Percentiles rank a stretch among this genome's conserved stretches.
Conservation (phyloP, 2,888 invertebrate species). For the Autographa pulchrina region DNA sequence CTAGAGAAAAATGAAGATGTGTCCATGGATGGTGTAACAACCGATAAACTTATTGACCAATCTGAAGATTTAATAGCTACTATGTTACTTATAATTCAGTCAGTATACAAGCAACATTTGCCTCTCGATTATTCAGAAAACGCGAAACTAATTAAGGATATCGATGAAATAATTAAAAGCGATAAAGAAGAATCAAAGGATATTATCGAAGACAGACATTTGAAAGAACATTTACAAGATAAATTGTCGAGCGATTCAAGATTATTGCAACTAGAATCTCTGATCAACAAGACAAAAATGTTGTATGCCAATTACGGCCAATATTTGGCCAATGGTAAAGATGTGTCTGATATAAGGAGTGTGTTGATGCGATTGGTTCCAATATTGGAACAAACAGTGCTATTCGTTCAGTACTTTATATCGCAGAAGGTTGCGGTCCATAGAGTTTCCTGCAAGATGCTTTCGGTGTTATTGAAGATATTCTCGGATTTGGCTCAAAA, state of each 20-base stretch:
- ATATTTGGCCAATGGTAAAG: conserved; percentile 70
- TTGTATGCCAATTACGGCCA: conserved; percentile 83
- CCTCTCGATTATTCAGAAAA: conserved; percentile 68
- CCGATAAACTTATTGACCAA: conserved; percentile 64
- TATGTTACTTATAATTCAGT: conserved; percentile 76
- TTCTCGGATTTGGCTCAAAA: conserved; percentile 95
- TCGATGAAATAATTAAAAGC: conserved; percentile 79
- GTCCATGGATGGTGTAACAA: conserved; percentile 66
- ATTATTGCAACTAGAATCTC: conserved; percentile 87
- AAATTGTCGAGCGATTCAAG: conserved; percentile 90
- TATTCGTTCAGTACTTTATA: conserved; percentile 94
- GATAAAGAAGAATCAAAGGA: conserved; percentile 84
- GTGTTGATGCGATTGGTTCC: conserved; percentile 89
- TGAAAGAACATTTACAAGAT: conserved; percentile 91
- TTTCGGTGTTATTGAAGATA: conserved; percentile 94
- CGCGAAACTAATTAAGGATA: conserved; percentile 76
- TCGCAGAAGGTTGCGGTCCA: conserved; percentile 94
- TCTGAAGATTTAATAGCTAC: conserved; percentile 81
- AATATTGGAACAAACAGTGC: conserved; percentile 93
- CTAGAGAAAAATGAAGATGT: conserved; percentile 67
- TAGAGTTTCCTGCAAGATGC: conserved; percentile 94
- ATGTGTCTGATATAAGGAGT: conserved; percentile 70
- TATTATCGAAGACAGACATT: conserved; percentile 90
- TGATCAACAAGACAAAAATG: conserved; percentile 79
- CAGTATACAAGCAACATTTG: conserved; percentile 83